Evolutionary conservation across 2,113 vertebrate species (phyloP).

Genomic region (Nymphicus hollandicus): DNA sequence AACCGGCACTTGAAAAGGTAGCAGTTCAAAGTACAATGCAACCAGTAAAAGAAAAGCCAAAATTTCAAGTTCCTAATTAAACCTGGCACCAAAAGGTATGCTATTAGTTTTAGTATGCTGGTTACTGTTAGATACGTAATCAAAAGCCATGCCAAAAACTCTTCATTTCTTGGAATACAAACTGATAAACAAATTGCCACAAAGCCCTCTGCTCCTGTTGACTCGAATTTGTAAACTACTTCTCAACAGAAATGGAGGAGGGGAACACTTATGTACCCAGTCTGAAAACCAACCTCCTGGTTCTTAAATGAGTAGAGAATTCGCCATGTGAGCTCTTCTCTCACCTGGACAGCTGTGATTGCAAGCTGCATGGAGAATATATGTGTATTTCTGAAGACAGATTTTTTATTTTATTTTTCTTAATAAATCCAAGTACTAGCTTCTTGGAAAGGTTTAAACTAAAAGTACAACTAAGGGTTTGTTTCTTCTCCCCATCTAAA

Average conservation of each 20-base stretch:
- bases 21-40: background rate
- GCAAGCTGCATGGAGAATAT: background rate
- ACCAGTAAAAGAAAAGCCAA: background rate
- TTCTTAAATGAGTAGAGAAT: background rate
- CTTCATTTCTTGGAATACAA: background rate
- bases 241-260: background rate
- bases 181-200: background rate
- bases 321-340: background rate
- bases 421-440: background rate
- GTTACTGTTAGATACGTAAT: background rate
- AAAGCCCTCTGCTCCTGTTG: background rate
- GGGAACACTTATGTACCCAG: background rate
- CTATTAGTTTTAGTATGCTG: background rate
- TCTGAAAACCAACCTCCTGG: background rate
- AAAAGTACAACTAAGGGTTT: background rate
- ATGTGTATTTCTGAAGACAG: background rate
- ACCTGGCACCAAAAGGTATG: background rate
- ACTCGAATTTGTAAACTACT: background rate
- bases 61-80: conserved; percentile 9
- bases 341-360: background rate
- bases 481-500: background rate
- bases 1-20: background rate
- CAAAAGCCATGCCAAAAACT: background rate
- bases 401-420: background rate
- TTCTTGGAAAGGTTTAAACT: background rate